Percentiles rank a stretch among this genome's conserved stretches.
These are phyloP conservation scores for Chondrosia reniformis DNA, from an alignment of 37 sponge, comb jelly and placozoan species.

Conservation along the genomic window DNA sequence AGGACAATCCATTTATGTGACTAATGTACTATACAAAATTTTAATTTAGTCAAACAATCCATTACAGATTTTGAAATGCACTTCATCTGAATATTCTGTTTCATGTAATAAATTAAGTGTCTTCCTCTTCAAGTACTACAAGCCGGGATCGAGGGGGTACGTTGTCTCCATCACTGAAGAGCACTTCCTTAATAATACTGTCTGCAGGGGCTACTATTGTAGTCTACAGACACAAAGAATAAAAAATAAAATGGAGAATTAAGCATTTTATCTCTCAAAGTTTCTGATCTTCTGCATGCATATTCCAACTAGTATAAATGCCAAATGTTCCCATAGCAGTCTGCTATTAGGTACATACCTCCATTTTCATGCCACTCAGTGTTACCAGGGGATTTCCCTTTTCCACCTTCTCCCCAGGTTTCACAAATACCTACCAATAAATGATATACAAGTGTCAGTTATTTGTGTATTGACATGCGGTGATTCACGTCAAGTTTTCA, in stretches of 20 bases:
- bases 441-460: neutral
- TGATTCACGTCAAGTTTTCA: neutral
- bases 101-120: too few relatives aligned
- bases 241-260: neutral
- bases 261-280: neutral
- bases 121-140: conserved; percentile 42
- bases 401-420: conserved; percentile 48
- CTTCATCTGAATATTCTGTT: too few relatives aligned
- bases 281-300: too few relatives aligned
- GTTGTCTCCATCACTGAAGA: conserved; percentile 40
- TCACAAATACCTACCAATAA: conserved; percentile 52
- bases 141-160: conserved; percentile 63
- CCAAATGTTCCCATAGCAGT: neutral
- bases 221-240: conserved; percentile 29
- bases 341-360: conserved; percentile 37
- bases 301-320: neutral
- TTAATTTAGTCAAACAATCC: too few relatives aligned
- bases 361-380: conserved; percentile 87
- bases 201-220: conserved; percentile 52
- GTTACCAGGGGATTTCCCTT: conserved; percentile 63
- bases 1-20: too few relatives aligned
- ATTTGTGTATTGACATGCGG: neutral
- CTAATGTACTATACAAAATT: too few relatives aligned
- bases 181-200: conserved; percentile 54
- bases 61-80: too few relatives aligned